A percentile compares a stretch with the other conserved stretches of the same genome.
Conservation (phyloP, 2,797 vertebrate genomes). For the Macropus fuliginosus region DNA sequence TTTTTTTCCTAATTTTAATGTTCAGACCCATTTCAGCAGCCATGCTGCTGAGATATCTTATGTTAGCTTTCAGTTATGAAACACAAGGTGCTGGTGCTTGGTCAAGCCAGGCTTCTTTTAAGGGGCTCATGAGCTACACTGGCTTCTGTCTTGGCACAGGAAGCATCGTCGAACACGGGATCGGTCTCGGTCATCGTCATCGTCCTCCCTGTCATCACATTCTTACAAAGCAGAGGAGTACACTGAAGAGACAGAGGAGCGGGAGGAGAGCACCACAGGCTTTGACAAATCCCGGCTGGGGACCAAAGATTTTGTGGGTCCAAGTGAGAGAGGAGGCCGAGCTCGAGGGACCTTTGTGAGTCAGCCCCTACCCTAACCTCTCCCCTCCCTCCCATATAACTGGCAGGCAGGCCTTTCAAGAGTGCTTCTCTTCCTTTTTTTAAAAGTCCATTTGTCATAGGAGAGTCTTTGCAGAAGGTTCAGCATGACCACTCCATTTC, state of each 20-base stretch:
- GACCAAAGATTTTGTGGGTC: constrained; percentile 87
- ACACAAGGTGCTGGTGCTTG: not conserved
- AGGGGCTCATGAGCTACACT: not conserved
- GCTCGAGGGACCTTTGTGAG: constrained; percentile 94
- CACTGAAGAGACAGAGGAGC: constrained; percentile 86
- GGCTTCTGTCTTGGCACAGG: constrained; percentile 80
- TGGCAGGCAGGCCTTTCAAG: fast-evolving
- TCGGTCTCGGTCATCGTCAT: constrained; percentile 93
- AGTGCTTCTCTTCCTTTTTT: not conserved
- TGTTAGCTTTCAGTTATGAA: not conserved
- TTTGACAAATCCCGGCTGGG: constrained; percentile 89
- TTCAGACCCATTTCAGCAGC: not conserved
- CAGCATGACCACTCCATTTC: too few relatives aligned
- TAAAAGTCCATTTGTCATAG: not conserved
- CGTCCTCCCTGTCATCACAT: constrained; percentile 92
- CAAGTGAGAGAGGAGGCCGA: constrained; percentile 86
- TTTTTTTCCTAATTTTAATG: not conserved
- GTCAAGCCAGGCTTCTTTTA: not conserved
- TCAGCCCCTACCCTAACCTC: constrained; percentile 36
- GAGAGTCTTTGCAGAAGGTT: not conserved
- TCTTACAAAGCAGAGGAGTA: constrained; percentile 90
- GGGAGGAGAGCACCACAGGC: constrained; percentile 88
- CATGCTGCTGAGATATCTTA: not conserved
- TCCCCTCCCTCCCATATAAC: not conserved
- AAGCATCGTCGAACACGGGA: constrained; percentile 94